Percentiles rank a stretch among this genome's conserved stretches.
Evolutionary conservation across 35 echinoderm and acorn worm genomes (phyloP).

Genomic region (Heliocidaris erythrogramma): DNA sequence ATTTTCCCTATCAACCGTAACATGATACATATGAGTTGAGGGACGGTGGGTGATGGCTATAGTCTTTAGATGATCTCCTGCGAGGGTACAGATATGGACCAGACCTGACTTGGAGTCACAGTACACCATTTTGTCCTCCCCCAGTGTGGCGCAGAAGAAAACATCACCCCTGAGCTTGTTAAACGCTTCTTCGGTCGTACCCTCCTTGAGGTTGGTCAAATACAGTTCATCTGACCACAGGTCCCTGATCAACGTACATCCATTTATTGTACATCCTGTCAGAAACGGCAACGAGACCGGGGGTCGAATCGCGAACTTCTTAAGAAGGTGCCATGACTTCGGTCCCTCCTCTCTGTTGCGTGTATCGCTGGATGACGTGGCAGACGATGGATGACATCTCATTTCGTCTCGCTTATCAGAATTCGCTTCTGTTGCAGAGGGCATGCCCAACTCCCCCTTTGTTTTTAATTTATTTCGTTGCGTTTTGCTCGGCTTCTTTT

Average conservation of each 20-base stretch:
- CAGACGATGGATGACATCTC: background rate
- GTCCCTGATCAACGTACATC: background rate
- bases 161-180: conserved; percentile 28
- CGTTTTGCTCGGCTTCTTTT: background rate
- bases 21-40: conserved; percentile 25
- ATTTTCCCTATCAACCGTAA: conserved; percentile 10
- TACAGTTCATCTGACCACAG: conserved; percentile 20
- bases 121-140: conserved; percentile 18
- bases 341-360: background rate
- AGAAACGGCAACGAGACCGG: conserved; percentile 15
- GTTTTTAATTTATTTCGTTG: background rate
- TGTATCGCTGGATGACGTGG: background rate
- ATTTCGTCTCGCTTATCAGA: background rate
- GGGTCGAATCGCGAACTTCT: conserved; percentile 1
- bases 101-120: conserved; percentile 34
- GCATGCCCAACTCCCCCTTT: background rate
- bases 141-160: background rate
- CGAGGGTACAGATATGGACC: conserved; percentile 2
- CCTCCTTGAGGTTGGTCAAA: conserved; percentile 28
- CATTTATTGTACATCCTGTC: background rate
- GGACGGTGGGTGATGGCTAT: conserved; percentile 25
- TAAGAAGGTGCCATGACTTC: background rate
- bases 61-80: background rate
- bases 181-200: conserved; percentile 18
- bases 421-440: background rate